A percentile compares a stretch with the other conserved stretches of the same genome.
Evolutionary conservation across 1,140 invertebrate genomes (phyloP).

Genomic region (Chionoecetes opilio): DNA sequence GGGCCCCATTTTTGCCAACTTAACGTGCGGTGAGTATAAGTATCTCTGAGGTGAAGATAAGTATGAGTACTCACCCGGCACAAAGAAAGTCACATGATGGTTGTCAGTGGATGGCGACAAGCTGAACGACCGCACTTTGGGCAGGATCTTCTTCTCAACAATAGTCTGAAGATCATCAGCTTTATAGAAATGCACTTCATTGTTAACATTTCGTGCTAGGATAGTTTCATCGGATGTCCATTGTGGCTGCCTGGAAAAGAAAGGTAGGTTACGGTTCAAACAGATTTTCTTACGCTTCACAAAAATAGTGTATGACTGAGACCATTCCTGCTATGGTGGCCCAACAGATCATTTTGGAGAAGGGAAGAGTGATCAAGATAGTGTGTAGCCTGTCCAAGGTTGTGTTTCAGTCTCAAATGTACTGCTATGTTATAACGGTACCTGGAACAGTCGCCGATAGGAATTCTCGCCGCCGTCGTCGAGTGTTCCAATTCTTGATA

Average conservation of each 20-base stretch:
- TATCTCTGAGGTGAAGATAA: too few species aligned
- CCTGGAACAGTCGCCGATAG: too few species aligned
- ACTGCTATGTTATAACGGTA: too few species aligned
- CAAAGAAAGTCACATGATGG: slow-evolving; percentile 76
- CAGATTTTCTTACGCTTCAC: neutral
- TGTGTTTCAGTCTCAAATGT: too few species aligned
- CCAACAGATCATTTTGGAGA: too few species aligned
- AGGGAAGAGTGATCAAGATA: too few species aligned
- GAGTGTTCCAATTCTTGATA: too few species aligned
- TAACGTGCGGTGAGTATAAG: too few species aligned
- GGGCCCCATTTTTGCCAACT: too few species aligned
- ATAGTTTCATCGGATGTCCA: slow-evolving; percentile 76
- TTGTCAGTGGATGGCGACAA: slow-evolving; percentile 66
- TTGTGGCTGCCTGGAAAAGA: slow-evolving; percentile 72
- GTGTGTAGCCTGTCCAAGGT: too few species aligned
- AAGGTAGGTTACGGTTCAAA: neutral
- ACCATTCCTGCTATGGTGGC: too few species aligned
- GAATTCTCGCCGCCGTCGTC: too few species aligned
- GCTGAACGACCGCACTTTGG: slow-evolving; percentile 72
- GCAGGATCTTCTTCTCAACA: slow-evolving; percentile 68
- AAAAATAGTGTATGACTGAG: neutral
- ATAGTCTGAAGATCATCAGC: slow-evolving; percentile 66
- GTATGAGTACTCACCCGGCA: slow-evolving; percentile 66
- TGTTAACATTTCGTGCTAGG: slow-evolving; percentile 67
- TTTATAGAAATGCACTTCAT: slow-evolving; percentile 77